Conservation (phyloP, 2,797 vertebrate genomes). For the Pangasius macronema region DNA sequence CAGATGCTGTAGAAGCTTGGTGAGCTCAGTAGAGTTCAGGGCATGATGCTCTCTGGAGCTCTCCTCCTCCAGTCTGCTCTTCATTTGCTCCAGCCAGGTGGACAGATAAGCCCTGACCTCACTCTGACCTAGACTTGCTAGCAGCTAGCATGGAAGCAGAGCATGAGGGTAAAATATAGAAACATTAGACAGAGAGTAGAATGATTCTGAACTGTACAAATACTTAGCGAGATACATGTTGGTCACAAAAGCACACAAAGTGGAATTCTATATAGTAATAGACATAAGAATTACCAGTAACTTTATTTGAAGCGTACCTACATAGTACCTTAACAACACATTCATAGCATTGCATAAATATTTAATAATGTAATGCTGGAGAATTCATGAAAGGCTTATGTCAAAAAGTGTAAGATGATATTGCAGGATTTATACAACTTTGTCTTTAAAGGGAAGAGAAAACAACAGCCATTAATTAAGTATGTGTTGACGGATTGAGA, state of each 20-base stretch:
- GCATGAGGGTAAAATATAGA: neutral
- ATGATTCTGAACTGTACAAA: neutral
- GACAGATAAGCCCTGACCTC: constrained; percentile 80
- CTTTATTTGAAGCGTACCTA: neutral
- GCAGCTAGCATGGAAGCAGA: constrained; percentile 60
- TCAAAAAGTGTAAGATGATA: neutral
- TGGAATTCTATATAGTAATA: neutral
- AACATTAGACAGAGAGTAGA: neutral
- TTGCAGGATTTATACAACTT: too few species aligned
- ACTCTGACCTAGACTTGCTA: constrained; percentile 77
- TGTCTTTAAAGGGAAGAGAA: neutral
- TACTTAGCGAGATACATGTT: neutral
- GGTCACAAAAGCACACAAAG: neutral
- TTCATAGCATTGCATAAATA: neutral
- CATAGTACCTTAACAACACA: neutral
- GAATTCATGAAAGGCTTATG: neutral
- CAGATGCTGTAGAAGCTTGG: constrained; percentile 70
- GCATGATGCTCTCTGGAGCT: constrained; percentile 59
- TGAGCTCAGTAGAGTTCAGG: constrained; percentile 65
- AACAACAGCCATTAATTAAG: neutral
- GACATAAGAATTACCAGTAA: neutral
- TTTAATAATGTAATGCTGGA: neutral
- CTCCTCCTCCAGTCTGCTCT: constrained; percentile 60
- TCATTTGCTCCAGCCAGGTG: constrained; percentile 74
- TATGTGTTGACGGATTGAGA: neutral